Evolutionary conservation across 2,113 vertebrate genomes (phyloP).

Genomic region (Lethenteron camtschaticum): DNA sequence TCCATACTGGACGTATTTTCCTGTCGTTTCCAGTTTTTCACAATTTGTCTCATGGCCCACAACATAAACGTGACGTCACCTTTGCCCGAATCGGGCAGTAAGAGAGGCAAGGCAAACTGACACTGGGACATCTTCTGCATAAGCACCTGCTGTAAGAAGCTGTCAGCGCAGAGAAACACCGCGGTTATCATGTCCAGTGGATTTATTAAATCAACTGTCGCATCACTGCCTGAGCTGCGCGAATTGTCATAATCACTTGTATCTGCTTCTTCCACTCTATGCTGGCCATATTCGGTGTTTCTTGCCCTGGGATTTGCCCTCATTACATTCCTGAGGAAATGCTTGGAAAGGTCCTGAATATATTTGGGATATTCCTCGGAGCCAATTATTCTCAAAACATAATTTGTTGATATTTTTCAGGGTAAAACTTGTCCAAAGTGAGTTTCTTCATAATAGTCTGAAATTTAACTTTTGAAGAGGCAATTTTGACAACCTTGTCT

Average conservation of each 20-base stretch:
- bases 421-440: too few relatives aligned
- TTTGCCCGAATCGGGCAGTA: constrained; percentile 5
- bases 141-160: constrained; percentile 5
- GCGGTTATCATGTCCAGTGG: constrained; percentile 3
- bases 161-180: constrained; percentile 5
- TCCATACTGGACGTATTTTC: background rate
- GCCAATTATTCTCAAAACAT: too few relatives aligned
- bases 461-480: too few relatives aligned
- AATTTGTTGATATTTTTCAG: too few relatives aligned
- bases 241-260: too few relatives aligned
- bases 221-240: too few relatives aligned
- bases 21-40: constrained; percentile 7
- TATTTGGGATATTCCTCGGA: too few relatives aligned
- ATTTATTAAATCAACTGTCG: background rate
- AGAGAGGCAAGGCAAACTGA: constrained; percentile 8
- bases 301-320: background rate
- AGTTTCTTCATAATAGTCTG: too few relatives aligned
- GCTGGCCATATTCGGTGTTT: background rate
- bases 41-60: constrained; percentile 7
- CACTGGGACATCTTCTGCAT: constrained; percentile 7
- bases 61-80: background rate
- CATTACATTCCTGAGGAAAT: constrained; percentile 8
- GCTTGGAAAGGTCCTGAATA: background rate
- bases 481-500: too few relatives aligned
- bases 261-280: background rate